Conservation (phyloP, 2,797 vertebrate species). For the Hoplostethus mediterraneus region DNA sequence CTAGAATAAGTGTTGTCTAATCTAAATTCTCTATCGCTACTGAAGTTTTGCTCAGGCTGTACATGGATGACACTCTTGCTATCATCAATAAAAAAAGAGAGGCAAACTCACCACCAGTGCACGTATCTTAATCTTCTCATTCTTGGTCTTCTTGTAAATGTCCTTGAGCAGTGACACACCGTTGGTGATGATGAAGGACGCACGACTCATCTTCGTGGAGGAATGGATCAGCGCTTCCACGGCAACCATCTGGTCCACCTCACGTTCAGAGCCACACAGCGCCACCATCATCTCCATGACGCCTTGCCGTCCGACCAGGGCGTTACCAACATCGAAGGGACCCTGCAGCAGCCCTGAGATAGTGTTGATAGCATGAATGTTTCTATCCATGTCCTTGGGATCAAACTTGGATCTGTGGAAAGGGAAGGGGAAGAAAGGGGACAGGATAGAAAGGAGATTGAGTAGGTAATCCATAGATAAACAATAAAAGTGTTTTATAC, state of each 20-base stretch:
- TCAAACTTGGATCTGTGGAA: conserved; percentile 91
- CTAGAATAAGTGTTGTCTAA: background rate
- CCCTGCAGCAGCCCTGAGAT: conserved; percentile 96
- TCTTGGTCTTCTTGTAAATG: conserved; percentile 98
- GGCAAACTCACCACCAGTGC: conserved; percentile 90
- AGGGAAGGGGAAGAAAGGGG: conserved; percentile 10
- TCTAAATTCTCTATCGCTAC: background rate
- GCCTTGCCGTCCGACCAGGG: conserved; percentile 90
- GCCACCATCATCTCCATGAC: conserved; percentile 99
- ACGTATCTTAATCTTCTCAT: conserved; percentile 97
- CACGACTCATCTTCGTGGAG: conserved; percentile 95
- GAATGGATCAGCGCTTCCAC: conserved; percentile 96
- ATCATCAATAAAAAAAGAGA: background rate
- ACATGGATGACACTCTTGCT: background rate
- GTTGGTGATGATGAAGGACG: conserved; percentile 96
- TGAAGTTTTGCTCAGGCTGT: background rate
- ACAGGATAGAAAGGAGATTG: background rate
- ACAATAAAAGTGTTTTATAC: background rate
- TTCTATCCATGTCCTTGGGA: conserved; percentile 97
- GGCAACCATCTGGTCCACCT: conserved; percentile 97
- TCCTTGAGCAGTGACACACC: conserved; percentile 94
- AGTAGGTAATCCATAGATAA: background rate
- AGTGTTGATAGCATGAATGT: conserved; percentile 93
- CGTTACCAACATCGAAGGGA: conserved; percentile 95
- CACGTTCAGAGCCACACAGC: conserved; percentile 92